Conservation (phyloP, 1,140 invertebrate species). For the Anadara kagoshimensis region DNA sequence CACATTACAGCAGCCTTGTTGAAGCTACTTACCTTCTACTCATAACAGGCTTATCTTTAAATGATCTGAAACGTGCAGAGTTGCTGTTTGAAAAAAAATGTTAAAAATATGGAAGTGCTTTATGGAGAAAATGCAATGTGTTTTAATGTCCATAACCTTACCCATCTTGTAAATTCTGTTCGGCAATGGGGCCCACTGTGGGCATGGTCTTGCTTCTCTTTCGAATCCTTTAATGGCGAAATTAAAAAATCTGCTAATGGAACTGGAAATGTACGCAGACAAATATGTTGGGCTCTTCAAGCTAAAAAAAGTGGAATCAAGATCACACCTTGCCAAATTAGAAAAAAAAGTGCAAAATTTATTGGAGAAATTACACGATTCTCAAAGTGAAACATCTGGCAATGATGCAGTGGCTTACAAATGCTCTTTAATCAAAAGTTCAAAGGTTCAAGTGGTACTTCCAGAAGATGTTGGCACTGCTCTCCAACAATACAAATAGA, state of each 20-base stretch:
- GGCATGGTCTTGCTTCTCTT: constrained; percentile 18
- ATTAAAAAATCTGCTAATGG: constrained; percentile 13
- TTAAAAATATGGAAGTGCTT: background rate
- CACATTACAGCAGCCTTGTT: constrained; percentile 21
- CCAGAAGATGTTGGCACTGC: background rate
- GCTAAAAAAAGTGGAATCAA: constrained; percentile 13
- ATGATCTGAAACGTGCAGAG: background rate
- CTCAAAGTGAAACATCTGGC: background rate
- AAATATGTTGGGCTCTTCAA: constrained; percentile 8
- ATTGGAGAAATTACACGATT: background rate
- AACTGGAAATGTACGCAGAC: constrained; percentile 10
- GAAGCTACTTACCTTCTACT: background rate
- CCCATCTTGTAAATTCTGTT: background rate
- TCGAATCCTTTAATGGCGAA: constrained; percentile 28
- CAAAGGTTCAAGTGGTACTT: background rate
- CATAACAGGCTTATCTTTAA: background rate
- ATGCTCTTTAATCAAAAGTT: background rate
- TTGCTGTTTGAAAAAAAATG: constrained; percentile 10
- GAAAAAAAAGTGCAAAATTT: background rate
- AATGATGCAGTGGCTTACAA: background rate
- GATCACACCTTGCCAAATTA: background rate
- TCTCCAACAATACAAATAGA: background rate
- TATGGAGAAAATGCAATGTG: constrained; percentile 6
- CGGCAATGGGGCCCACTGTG: constrained; percentile 13
- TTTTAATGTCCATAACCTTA: constrained; percentile 8